A percentile compares a stretch with the other conserved stretches of the same genome.
Evolutionary conservation across 2,888 invertebrate species (phyloP).

Genomic region (Eutolmus rufibarbis): DNA sequence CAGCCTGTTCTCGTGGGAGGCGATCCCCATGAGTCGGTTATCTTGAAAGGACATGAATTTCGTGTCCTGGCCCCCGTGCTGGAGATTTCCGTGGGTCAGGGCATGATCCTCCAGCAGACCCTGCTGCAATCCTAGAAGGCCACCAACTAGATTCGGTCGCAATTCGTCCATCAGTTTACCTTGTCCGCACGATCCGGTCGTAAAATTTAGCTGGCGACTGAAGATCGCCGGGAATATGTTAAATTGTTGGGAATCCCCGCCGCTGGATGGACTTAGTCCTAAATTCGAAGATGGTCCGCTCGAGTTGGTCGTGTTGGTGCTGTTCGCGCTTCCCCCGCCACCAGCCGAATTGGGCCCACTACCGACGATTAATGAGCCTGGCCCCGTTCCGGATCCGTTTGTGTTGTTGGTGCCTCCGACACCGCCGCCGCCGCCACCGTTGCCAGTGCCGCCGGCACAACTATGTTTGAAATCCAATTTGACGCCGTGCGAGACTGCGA

Average conservation of each 20-base stretch:
- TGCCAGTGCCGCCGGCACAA: constrained; percentile 72
- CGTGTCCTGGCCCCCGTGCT: constrained; percentile 63
- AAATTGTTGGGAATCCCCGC: constrained; percentile 74
- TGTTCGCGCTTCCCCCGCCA: constrained; percentile 48
- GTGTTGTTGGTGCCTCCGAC: constrained; percentile 49
- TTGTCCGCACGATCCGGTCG: constrained; percentile 73
- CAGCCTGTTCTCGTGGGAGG: constrained; percentile 61
- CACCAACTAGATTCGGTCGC: constrained; percentile 81
- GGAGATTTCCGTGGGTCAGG: constrained; percentile 64
- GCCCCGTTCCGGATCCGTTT: constrained; percentile 51
- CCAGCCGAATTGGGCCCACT: constrained; percentile 57
- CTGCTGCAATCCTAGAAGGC: constrained; percentile 78
- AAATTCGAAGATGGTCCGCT: constrained; percentile 55
- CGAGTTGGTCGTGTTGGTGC: constrained; percentile 39
- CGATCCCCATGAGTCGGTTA: constrained; percentile 63
- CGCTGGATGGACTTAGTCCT: constrained; percentile 62
- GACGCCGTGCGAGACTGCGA: constrained; percentile 65
- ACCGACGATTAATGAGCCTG: constrained; percentile 50
- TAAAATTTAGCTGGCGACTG: constrained; percentile 85
- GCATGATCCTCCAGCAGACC: constrained; percentile 80
- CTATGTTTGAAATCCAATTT: constrained; percentile 86
- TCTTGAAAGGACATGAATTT: constrained; percentile 65
- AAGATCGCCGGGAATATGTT: constrained; percentile 92
- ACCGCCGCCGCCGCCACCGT: constrained; percentile 64
- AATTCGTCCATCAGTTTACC: constrained; percentile 88